Percentiles rank a stretch among this genome's conserved stretches.
These are phyloP conservation scores for Trachemys scripta DNA, from an alignment of 2,113 vertebrate genomes.

Conservation along the genomic window DNA sequence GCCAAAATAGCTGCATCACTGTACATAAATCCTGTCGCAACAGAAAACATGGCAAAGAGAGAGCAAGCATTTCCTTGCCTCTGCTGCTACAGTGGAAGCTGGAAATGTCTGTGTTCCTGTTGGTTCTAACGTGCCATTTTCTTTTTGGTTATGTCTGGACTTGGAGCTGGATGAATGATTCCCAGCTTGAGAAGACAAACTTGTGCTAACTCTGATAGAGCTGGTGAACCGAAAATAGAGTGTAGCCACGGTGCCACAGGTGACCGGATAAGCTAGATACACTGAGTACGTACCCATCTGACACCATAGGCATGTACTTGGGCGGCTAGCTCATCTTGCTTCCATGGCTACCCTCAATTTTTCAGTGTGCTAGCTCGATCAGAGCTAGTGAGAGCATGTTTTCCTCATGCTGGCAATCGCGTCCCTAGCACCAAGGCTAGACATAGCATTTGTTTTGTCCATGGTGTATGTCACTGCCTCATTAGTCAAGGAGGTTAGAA, in stretches of 20 bases:
- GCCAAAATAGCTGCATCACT: not conserved
- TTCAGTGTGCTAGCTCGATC: not conserved
- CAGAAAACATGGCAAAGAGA: not conserved
- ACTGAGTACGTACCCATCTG: not conserved
- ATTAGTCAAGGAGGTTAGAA: not conserved
- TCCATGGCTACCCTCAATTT: not conserved
- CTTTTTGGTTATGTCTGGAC: not conserved
- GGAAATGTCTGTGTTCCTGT: accelerated
- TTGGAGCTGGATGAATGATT: not conserved
- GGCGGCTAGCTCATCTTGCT: not conserved
- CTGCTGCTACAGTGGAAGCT: accelerated
- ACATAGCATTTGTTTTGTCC: not conserved
- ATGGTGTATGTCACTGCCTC: not conserved
- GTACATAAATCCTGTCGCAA: not conserved
- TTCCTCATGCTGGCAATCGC: no score
- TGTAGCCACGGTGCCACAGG: not conserved
- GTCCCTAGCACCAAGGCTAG: not conserved
- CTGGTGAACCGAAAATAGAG: not conserved
- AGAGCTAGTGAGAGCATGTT: not conserved
- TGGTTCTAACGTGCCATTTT: not conserved
- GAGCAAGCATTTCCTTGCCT: not conserved
- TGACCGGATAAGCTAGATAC: not conserved
- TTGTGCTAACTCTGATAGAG: not conserved
- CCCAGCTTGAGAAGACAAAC: not conserved
- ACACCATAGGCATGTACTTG: not conserved